Percentiles rank a stretch among this genome's conserved stretches.
Evolutionary conservation across 2,888 invertebrate genomes (phyloP).

Genomic region (Uropetala carovei): DNA sequence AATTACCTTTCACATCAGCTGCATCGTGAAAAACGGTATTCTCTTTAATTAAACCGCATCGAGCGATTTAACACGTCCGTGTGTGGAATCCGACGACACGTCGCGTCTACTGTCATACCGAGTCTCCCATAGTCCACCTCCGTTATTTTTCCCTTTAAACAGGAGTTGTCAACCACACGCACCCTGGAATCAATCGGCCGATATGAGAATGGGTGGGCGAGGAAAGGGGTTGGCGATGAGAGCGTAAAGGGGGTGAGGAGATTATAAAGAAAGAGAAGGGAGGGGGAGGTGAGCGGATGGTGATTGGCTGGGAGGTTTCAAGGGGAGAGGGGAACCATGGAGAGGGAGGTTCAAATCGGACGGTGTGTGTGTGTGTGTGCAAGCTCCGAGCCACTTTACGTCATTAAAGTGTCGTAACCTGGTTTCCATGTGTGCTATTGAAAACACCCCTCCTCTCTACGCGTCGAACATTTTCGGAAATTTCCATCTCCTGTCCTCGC

Average conservation of each 20-base stretch:
- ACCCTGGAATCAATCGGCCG: slow-evolving; percentile 3
- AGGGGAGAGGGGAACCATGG: neutral
- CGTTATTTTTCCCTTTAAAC: neutral
- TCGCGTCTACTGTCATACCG: neutral
- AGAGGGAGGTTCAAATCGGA: neutral
- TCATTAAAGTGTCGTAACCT: slow-evolving; percentile 57
- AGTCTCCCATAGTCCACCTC: neutral
- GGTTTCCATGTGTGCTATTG: slow-evolving; percentile 28
- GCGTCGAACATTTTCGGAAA: neutral
- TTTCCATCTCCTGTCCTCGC: neutral
- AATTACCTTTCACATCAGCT: too few species aligned
- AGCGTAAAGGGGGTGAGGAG: too few species aligned
- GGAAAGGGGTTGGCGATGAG: too few species aligned
- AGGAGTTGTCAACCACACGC: neutral
- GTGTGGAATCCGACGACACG: neutral
- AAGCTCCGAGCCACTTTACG: slow-evolving; percentile 21
- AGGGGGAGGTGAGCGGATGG: neutral
- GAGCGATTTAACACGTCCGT: neutral
- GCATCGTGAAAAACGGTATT: neutral
- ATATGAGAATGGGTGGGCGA: neutral
- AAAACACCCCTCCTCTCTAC: slow-evolving; percentile 22
- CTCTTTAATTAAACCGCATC: neutral
- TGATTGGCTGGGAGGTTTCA: neutral
- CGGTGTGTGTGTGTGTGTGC: neutral
- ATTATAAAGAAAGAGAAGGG: too few species aligned